phyloP scores from a whole-genome alignment of 2,797 vertebrate genomes.

The Chaetophractus vellerosus region DNA sequence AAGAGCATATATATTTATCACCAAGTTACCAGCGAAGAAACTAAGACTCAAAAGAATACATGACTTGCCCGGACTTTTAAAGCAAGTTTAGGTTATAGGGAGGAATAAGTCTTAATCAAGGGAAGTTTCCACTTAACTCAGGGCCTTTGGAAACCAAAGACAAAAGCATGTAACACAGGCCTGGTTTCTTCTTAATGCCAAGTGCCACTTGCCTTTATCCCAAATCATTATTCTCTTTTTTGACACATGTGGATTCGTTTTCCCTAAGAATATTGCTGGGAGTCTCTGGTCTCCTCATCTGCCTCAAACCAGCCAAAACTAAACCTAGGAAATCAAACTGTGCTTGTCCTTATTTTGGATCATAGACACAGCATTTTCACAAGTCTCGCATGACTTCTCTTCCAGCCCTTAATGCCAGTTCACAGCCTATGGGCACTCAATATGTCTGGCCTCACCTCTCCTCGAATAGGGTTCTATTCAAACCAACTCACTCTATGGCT shows the following conservation, averaged over 20 bases:
- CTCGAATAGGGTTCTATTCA: constrained; percentile 2
- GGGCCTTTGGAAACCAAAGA: constrained; percentile 18
- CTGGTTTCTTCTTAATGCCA: background rate
- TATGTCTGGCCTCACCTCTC: background rate
- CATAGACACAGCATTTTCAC: background rate
- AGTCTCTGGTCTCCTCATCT: constrained; percentile 26
- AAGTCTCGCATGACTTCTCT: background rate
- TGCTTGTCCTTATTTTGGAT: constrained; percentile 56
- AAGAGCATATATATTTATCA: background rate
- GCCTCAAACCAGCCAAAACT: constrained; percentile 15
- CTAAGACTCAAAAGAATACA: background rate
- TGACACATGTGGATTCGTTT: background rate
- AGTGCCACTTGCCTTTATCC: background rate
- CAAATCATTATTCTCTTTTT: background rate
- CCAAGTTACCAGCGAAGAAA: constrained; percentile 9
- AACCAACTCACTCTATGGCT: background rate
- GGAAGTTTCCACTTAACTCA: background rate
- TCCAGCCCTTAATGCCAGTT: background rate
- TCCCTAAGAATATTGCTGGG: background rate
- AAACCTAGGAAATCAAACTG: constrained; percentile 7
- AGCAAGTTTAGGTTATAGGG: background rate
- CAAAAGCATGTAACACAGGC: background rate
- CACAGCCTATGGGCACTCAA: background rate
- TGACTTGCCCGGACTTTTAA: background rate
- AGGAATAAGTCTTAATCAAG: background rate